Conservation (phyloP, 1,140 invertebrate species). For the Cotesia glomerata region DNA sequence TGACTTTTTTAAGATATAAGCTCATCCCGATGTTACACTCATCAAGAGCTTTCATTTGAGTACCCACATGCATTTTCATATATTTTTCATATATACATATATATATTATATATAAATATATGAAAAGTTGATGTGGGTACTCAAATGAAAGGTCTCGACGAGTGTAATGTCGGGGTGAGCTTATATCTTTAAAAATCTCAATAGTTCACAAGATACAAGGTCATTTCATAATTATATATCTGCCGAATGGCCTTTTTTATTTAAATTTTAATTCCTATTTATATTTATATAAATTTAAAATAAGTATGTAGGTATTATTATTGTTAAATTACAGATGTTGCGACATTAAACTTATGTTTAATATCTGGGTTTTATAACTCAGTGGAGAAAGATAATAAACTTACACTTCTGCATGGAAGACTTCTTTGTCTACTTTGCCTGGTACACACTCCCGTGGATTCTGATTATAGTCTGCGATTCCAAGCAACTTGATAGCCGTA, state of each 20-base stretch:
- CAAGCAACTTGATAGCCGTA: slow-evolving; percentile 48
- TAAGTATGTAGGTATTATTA: not conserved
- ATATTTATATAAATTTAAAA: not conserved
- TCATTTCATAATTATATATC: not conserved
- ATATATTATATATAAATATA: too few species aligned
- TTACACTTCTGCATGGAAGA: slow-evolving; percentile 50
- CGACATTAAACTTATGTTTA: not conserved
- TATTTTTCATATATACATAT: too few species aligned
- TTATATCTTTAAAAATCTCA: too few species aligned
- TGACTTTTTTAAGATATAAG: too few species aligned
- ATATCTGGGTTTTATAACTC: too few species aligned
- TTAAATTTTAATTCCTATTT: not conserved
- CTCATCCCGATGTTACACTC: too few species aligned
- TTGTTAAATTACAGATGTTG: not conserved
- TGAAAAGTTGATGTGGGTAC: too few species aligned
- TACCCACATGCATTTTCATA: too few species aligned
- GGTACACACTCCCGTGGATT: slow-evolving; percentile 39
- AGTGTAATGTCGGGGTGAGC: too few species aligned
- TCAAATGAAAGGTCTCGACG: too few species aligned
- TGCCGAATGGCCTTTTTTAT: too few species aligned
- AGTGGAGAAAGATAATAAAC: slow-evolving; percentile 19
- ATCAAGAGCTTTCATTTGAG: not conserved
- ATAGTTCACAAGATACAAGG: too few species aligned
- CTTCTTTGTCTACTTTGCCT: slow-evolving; percentile 41
- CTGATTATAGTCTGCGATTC: slow-evolving; percentile 40